Evolutionary conservation across 1,140 invertebrate genomes (phyloP), one percentile per base, ranked within the genome.

Genomic region (Cydia amplana): DNA sequence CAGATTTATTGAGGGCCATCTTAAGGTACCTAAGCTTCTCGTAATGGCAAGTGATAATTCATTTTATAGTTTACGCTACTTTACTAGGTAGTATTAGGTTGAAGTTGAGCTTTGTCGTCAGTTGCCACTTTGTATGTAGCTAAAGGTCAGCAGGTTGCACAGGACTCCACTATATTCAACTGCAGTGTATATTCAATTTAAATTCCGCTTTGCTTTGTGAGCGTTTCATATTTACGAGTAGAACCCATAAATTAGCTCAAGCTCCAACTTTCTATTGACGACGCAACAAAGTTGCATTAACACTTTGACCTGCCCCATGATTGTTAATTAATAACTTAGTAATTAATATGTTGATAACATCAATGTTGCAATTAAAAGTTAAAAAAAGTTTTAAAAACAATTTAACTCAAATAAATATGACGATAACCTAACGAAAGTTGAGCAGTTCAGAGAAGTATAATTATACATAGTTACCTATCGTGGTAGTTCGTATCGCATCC

Each of bases 401-500:
- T 46, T 46, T 14, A 14, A 14, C 12, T 16, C 43, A 51, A 51
- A 18, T 51, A 51, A 51, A 51, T 51, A 51, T 60, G 55, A 10
- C 55, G 55, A 60, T 60, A 60, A 60, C 49, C 4, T 18, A 6
- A 51, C 16, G 49, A 18, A n/a, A 18, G 10, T 46, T 46, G 43
- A 46, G 14, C 1, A 46, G 43, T 16, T 46, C 43, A 14, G 43
- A 46, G 12, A 46, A 14, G 43, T 46, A 46, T 46, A 46, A 46
- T 46, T 46, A n/a, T n/a, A n/a, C n/a, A n/a, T n/a, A 55, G 20
- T 18, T 18, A 9, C 46, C 16, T 1, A 18, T 55, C 16, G 51
- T 18, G 7, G 23, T 20, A 60, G 20, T 79, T 76, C 74, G 75
- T 74, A 76, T 76, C 25, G 74, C 64, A 76, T 25, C 74, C 73